Percentiles rank a stretch among this genome's conserved stretches.
These are phyloP conservation scores for Salmo trutta DNA, from an alignment of 2,797 vertebrate genomes.

Conservation along the genomic window DNA sequence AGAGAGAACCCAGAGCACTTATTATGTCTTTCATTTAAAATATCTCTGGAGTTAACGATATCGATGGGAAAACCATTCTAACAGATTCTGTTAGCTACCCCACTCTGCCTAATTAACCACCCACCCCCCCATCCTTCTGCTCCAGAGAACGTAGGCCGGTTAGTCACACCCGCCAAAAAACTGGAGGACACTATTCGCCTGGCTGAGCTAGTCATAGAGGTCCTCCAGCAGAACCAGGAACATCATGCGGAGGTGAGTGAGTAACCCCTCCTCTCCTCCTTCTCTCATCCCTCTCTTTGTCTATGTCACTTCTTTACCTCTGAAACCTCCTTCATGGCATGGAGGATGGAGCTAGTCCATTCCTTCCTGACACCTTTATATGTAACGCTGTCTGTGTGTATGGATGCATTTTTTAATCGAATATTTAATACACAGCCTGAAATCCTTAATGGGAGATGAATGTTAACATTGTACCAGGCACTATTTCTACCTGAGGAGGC, in stretches of 20 bases:
- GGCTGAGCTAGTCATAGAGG: conserved; percentile 99
- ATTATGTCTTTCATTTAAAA: not conserved
- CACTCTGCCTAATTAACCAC: conserved; percentile 80
- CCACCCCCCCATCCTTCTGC: conserved; percentile 82
- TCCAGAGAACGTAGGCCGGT: conserved; percentile 99
- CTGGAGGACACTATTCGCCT: conserved; percentile 99
- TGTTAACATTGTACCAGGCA: conserved; percentile 35
- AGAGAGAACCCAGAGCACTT: conserved; percentile 39
- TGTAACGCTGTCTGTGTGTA: conserved; percentile 66
- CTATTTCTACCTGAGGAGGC: conserved; percentile 27
- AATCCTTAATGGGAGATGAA: conserved; percentile 56
- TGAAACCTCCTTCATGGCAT: conserved; percentile 3
- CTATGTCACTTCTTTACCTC: conserved; percentile 49
- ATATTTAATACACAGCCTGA: conserved; percentile 41
- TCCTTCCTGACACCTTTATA: conserved; percentile 59
- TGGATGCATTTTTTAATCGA: conserved; percentile 17
- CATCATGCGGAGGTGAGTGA: conserved; percentile 98
- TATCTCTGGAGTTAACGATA: conserved; percentile 37
- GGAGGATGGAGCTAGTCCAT: not conserved
- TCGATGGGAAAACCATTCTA: conserved; percentile 44
- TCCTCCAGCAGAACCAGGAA: conserved; percentile 99
- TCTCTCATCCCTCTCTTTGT: conserved; percentile 38
- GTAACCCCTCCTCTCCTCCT: conserved; percentile 49
- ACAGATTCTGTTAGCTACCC: conserved; percentile 59
- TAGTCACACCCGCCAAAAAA: conserved; percentile 99